Base-by-base conservation (phyloP, 2,888 invertebrate species). In the Pristionchus mayeri region DNA sequence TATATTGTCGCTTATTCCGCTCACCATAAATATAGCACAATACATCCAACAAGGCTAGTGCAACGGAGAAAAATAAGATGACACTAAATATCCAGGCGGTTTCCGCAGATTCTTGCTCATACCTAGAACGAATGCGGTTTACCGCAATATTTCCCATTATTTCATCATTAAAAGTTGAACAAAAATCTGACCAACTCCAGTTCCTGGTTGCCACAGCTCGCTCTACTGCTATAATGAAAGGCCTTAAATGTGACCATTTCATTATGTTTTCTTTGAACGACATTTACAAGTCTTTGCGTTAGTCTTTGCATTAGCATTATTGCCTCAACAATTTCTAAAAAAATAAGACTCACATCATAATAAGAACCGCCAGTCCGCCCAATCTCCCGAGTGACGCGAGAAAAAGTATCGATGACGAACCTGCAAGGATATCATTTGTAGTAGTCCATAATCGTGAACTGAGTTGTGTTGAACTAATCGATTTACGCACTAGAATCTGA, bases 151-250 rank as follows among this genome's bases (percentile, higher is more conserved):
- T n/a, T n/a, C n/a, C n/a, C n/a, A n/a, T n/a, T n/a, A n/a, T n/a
- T n/a, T n/a, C n/a, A n/a, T n/a, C n/a, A n/a, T n/a, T n/a, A n/a
- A n/a, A n/a, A n/a, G n/a, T n/a, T n/a, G n/a, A n/a, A n/a, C n/a
- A n/a, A n/a, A n/a, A n/a, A n/a, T n/a, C 67, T 67, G 0, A 67
- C 67, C 67, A 67, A 40, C 67, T 37, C 67, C 67, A 67, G 21
- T 67, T 16, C 9, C 67, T 34, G 6, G 67, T 67, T 18, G 67
- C 67, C 4, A 67, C 67, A 2, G 37, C n/a, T 2, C 67, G 18
- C 37, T 67, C 67, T 0, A n/a, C 67, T 2, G 67, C 67, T 1
- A 67, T n/a, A n/a, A n/a, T 21, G 67, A 67, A 67, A 7, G 67
- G 67, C 18, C 67, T 67, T 34, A 40, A 67, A n/a, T n/a, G n/a